These are phyloP conservation scores for Naso thynnoides DNA, from an alignment of 2,797 vertebrate genomes.

Conservation along the genomic window DNA sequence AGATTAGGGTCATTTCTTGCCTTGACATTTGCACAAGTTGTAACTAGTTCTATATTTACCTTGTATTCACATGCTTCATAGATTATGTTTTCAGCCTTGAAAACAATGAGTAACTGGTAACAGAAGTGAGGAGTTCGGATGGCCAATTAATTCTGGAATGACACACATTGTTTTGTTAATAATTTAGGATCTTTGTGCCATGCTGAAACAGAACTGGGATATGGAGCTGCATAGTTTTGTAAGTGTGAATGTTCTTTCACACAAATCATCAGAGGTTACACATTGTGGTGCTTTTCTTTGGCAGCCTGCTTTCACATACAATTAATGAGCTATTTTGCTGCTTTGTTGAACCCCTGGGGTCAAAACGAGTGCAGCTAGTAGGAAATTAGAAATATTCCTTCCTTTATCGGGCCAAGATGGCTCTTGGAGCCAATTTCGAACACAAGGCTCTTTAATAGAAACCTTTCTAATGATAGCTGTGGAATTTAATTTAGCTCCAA, in stretches of 20 bases:
- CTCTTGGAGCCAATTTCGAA: slow-evolving; percentile 78
- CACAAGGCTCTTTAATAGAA: slow-evolving; percentile 77
- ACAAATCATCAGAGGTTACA: slow-evolving; percentile 64
- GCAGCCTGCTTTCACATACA: slow-evolving; percentile 69
- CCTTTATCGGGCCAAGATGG: slow-evolving; percentile 67
- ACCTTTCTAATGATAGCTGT: slow-evolving; percentile 81
- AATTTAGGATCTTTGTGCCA: slow-evolving; percentile 59
- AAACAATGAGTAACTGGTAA: slow-evolving; percentile 34
- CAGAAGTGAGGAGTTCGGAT: slow-evolving; percentile 32
- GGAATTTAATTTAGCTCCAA: slow-evolving; percentile 82
- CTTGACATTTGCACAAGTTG: slow-evolving; percentile 15
- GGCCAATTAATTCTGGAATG: slow-evolving; percentile 59
- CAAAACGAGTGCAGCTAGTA: slow-evolving; percentile 72
- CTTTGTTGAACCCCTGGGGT: slow-evolving; percentile 67
- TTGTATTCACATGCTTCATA: not conserved
- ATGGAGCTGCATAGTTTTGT: slow-evolving; percentile 56
- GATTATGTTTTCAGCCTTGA: slow-evolving; percentile 33
- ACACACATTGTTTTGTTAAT: slow-evolving; percentile 65
- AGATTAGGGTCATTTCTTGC: not conserved
- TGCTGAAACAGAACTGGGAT: slow-evolving; percentile 47
- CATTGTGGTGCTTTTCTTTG: slow-evolving; percentile 60
- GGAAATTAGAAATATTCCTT: slow-evolving; percentile 76
- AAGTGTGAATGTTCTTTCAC: slow-evolving; percentile 50
- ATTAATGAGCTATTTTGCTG: slow-evolving; percentile 76
- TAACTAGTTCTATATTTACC: slow-evolving; percentile 20